Base-by-base conservation (phyloP, 2,797 vertebrate genomes). In the Pipistrellus nathusii region DNA sequence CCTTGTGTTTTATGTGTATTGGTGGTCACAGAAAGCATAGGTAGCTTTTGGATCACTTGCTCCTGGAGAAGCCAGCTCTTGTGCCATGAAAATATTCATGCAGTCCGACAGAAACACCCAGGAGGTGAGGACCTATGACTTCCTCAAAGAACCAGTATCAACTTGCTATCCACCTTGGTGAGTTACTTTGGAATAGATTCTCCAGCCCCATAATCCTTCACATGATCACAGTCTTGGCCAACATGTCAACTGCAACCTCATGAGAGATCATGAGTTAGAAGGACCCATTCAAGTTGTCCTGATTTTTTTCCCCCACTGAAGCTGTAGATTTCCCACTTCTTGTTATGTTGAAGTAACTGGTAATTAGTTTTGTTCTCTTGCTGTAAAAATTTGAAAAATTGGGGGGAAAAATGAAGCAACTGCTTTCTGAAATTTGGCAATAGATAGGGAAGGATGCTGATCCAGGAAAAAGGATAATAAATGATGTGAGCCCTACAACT, bases 371-470 rank as follows among this genome's bases (percentile, higher is more conserved):
- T 90, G 11, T 69, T 17, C 6, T 87, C 27, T 81, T 90, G 9
- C 85, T 89, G 8, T 76, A 57, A 66, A 81, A 32, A 64, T 44
- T 51, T 55, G 64, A 80, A 82, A 88, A 95, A 17, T n/a, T 66
- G 20, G 90, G 30, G 51, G 86, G 86, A 75, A 71, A 15, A 44
- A 18, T 32, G 80, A 85, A 88, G 71, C 57, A 44, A 41, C 1
- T 62, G 5, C 46, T 84, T 90, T 75, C 32, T 57, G 87, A 90
- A 80, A 51, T 1, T 69, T 41, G 14, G 17, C 69, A 73, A 38
- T 27, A 81, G 64, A 30, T 21, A 73, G 51, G 20, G 18, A 82
- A 41, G 51, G 44, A 48, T 5, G 51, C 0, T n/a, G 71, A 68
- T 73, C 62, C 32, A 78, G 86, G 46, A 41, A 83, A 83, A 57